Evolutionary conservation across 2,888 invertebrate genomes (phyloP).

Genomic region (Melanostoma scalare): DNA sequence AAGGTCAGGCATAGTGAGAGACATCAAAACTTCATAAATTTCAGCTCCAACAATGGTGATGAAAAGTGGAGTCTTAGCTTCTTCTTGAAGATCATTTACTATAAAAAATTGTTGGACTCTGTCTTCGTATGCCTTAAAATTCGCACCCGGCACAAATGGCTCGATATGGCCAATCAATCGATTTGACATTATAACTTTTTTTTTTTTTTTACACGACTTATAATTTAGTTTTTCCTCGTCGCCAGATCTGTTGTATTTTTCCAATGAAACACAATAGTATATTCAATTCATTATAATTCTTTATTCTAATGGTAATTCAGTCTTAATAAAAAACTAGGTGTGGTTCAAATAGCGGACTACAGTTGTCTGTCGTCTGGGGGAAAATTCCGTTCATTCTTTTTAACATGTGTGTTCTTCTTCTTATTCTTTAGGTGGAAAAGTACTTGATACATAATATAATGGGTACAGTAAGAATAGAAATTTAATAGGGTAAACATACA

Average conservation of each 20-base stretch:
- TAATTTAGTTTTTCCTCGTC: not conserved
- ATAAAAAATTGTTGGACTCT: slow-evolving; percentile 34
- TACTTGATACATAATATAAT: too few relatives aligned
- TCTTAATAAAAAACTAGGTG: too few relatives aligned
- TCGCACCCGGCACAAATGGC: slow-evolving; percentile 21
- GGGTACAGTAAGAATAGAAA: too few relatives aligned
- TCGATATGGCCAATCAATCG: slow-evolving; percentile 31
- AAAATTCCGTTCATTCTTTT: too few relatives aligned
- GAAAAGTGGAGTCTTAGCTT: slow-evolving; percentile 42
- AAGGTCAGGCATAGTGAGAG: slow-evolving; percentile 31
- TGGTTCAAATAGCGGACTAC: too few relatives aligned
- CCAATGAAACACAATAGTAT: too few relatives aligned
- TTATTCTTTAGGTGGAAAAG: too few relatives aligned
- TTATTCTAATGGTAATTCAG: too few relatives aligned
- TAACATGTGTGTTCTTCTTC: too few relatives aligned
- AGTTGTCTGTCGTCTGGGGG: too few relatives aligned
- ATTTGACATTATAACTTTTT: slow-evolving; percentile 1
- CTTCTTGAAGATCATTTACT: slow-evolving; percentile 39
- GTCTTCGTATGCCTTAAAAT: slow-evolving; percentile 39
- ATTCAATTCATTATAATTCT: too few relatives aligned
- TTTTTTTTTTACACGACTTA: not conserved
- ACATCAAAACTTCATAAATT: slow-evolving; percentile 41
- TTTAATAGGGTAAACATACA: too few relatives aligned
- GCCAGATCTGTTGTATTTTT: not conserved
- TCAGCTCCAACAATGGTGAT: slow-evolving; percentile 35